Evolutionary conservation across 2,888 invertebrate species (phyloP).

Genomic region (Taenaris catops): DNA sequence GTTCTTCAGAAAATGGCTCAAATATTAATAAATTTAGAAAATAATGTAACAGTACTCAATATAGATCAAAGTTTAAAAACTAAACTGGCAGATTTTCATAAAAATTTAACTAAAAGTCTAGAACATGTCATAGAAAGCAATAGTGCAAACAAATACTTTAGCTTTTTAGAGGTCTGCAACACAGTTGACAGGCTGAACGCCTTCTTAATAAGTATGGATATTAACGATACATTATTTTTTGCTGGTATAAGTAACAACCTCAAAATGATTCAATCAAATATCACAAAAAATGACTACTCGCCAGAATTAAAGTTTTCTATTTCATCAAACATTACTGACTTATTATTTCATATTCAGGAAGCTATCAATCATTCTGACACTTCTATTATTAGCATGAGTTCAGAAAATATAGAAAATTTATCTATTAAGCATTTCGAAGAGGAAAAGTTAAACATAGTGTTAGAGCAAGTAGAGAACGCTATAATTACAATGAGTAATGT

Average conservation of each 20-base stretch:
- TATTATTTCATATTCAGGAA: slow-evolving; percentile 48
- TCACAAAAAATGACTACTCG: slow-evolving; percentile 49
- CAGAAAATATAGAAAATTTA: slow-evolving; percentile 48
- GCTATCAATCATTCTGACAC: slow-evolving; percentile 51
- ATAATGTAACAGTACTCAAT: slow-evolving; percentile 51
- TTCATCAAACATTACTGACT: slow-evolving; percentile 45
- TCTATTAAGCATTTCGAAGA: slow-evolving; percentile 24
- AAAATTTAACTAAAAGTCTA: slow-evolving; percentile 75
- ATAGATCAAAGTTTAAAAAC: slow-evolving; percentile 40
- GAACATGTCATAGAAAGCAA: slow-evolving; percentile 78
- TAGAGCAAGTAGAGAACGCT: slow-evolving; percentile 56
- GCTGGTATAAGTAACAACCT: slow-evolving; percentile 55
- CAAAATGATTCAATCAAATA: slow-evolving; percentile 48
- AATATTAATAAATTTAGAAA: slow-evolving; percentile 61
- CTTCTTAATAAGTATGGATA: slow-evolving; percentile 47
- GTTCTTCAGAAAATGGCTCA: slow-evolving; percentile 68
- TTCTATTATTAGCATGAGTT: slow-evolving; percentile 41
- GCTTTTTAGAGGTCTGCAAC: slow-evolving; percentile 58
- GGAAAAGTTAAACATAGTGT: slow-evolving; percentile 40
- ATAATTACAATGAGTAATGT: slow-evolving; percentile 52
- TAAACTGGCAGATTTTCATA: slow-evolving; percentile 56
- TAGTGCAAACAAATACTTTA: slow-evolving; percentile 57
- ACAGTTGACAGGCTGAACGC: slow-evolving; percentile 52
- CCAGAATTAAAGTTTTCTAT: slow-evolving; percentile 49
- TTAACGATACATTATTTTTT: slow-evolving; percentile 42